Percentiles rank a stretch among this genome's conserved stretches.
phyloP scores from a whole-genome alignment of 2,888 invertebrate species.

The Mythimna ferrago region DNA sequence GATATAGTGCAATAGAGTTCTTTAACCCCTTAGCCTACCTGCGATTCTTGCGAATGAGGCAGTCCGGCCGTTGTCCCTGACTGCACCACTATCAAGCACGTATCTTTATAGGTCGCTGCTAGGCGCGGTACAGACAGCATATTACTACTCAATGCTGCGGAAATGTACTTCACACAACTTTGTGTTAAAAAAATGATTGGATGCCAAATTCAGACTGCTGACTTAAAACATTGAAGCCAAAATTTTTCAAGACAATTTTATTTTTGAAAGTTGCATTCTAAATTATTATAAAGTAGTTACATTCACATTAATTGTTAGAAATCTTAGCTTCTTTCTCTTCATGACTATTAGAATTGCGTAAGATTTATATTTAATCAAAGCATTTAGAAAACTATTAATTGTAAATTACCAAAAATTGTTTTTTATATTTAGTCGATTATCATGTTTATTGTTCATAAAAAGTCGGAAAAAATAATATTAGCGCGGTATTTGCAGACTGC shows the following conservation, averaged over 20 bases:
- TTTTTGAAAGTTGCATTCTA: slow-evolving; percentile 28
- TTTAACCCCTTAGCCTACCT: slow-evolving; percentile 91
- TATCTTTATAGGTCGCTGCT: slow-evolving; percentile 89
- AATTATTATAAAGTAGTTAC: slow-evolving; percentile 31
- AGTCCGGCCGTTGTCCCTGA: slow-evolving; percentile 90
- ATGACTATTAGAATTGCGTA: slow-evolving; percentile 43
- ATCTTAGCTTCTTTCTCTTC: slow-evolving; percentile 37
- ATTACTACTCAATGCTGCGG: slow-evolving; percentile 23
- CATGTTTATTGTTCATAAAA: slow-evolving; percentile 22
- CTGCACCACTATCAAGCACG: slow-evolving; percentile 86
- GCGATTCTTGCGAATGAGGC: slow-evolving; percentile 90
- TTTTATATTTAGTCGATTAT: slow-evolving; percentile 1
- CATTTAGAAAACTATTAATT: slow-evolving; percentile 26
- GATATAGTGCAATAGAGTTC: slow-evolving; percentile 90
- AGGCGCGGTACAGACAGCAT: slow-evolving; percentile 80
- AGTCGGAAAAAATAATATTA: slow-evolving; percentile 28
- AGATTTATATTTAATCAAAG: slow-evolving; percentile 43
- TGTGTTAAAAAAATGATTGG: slow-evolving; percentile 8
- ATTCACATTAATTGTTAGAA: slow-evolving; percentile 52
- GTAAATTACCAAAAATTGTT: slow-evolving; percentile 27
- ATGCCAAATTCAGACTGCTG: neutral
- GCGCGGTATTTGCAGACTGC: slow-evolving; percentile 67
- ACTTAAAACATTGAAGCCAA: neutral
- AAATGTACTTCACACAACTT: slow-evolving; percentile 11
- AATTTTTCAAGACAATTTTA: neutral